Base-by-base conservation (phyloP, 2,888 invertebrate genomes). In the Dasypogon diadema region DNA sequence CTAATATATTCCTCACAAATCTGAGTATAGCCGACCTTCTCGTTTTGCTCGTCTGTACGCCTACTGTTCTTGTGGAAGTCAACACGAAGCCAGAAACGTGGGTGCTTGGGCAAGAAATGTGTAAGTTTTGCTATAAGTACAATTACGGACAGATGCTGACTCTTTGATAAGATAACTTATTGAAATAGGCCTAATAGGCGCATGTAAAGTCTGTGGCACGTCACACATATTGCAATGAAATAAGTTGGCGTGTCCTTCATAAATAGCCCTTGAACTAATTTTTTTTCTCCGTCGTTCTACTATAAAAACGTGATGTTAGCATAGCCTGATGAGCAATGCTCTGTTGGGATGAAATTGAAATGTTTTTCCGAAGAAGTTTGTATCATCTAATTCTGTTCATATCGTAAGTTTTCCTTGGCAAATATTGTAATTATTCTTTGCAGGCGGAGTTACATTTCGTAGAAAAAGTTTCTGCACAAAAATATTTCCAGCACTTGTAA, bases 1-100 rank as follows among this genome's bases (percentile, higher is more conserved):
- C 97, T 77, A 97, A 97, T 85, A 95, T 96, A 82, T 97, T 97
- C 85, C 89, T 98, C 82, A 94, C 97, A 86, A 97, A 97, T 87
- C 88, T 97, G 83, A 96, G 96, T 84, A 91, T 97, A 48, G 97
- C 97, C 14, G 97, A 98, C 87, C 87, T 97, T 81, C 92, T 96
- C 89, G 96, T 97, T 81, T 87, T 98, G 80, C 87, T 97, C 79
- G 92, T 97, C 78, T 97, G 97, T 84, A 96, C 97, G 78, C 97
- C 97, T 5, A 95, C 97, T 0, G 95, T 96, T 34, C 89, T 97
- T 46, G 94, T 97, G n/a, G 97, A 98, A 85, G 93, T 97, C 70
- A 95, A 96, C 85, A 93, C 95, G 8, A 91, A 92, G 80, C 96
- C 96, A 12, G 95, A 97, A 85, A 93, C 95, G 1, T 98, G 97